Percentiles rank a stretch among this genome's conserved stretches.
phyloP scores from a whole-genome alignment of 2,797 vertebrate species.

The Halcyon smyrnensis region DNA sequence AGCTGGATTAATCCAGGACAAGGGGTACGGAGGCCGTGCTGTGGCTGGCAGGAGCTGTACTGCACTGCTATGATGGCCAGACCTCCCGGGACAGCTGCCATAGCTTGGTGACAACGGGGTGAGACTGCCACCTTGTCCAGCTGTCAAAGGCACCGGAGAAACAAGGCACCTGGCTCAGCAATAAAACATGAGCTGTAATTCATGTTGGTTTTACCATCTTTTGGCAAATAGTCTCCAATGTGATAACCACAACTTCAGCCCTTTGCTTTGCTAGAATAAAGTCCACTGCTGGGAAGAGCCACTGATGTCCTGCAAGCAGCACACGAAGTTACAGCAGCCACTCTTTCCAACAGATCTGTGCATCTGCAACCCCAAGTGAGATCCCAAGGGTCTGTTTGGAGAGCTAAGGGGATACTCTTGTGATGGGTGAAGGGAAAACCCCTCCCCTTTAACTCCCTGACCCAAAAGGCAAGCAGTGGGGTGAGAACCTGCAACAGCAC shows the following conservation, averaged over 20 bases:
- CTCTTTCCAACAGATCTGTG: neutral
- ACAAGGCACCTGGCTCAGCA: neutral
- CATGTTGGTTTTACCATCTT: neutral
- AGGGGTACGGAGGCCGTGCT: neutral
- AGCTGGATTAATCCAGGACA: neutral
- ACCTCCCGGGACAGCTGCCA: neutral
- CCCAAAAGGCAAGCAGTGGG: neutral
- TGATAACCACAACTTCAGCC: neutral
- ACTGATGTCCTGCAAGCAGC: neutral
- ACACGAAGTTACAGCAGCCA: neutral
- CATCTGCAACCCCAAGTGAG: neutral
- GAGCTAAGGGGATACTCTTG: neutral
- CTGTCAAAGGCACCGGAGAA: neutral
- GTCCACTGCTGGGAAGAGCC: neutral
- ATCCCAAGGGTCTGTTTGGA: neutral
- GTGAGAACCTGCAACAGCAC: neutral
- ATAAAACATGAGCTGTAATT: neutral
- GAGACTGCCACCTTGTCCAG: neutral
- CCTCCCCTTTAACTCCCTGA: neutral
- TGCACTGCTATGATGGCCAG: accelerated
- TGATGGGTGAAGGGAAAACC: neutral
- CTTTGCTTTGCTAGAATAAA: neutral
- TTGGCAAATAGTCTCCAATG: neutral
- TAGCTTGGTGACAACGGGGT: neutral
- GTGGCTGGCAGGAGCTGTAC: neutral